Conservation (phyloP, 2,113 vertebrate genomes). For the Xerus inauris region DNA sequence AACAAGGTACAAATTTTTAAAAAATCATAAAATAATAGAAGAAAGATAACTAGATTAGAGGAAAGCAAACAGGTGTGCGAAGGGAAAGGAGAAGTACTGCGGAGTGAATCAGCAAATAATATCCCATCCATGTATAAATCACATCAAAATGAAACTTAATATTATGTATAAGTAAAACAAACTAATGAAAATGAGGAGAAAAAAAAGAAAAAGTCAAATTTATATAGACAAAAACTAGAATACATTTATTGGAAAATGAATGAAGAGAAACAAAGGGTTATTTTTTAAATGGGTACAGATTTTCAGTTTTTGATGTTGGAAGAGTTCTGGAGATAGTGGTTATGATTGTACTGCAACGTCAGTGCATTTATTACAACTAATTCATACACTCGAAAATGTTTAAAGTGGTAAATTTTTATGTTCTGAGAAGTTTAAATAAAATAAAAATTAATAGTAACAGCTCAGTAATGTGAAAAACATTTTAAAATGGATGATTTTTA, state of each 20-base stretch:
- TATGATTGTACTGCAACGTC: neutral
- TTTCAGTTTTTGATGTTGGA: neutral
- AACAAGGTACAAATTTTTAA: too few relatives aligned
- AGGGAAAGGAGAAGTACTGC: too few relatives aligned
- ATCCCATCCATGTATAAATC: too few relatives aligned
- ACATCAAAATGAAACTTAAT: too few relatives aligned
- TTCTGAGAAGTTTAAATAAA: neutral
- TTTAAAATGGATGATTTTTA: neutral
- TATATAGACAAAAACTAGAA: neutral
- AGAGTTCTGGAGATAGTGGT: neutral
- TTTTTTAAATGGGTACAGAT: neutral
- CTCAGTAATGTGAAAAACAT: neutral
- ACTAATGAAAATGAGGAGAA: too few relatives aligned
- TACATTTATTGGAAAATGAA: too few relatives aligned
- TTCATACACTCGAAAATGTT: neutral
- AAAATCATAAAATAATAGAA: too few relatives aligned
- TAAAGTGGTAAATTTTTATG: neutral
- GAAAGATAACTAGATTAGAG: too few relatives aligned
- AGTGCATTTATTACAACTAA: fast-evolving
- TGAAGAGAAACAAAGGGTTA: too few relatives aligned
- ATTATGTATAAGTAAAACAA: too few relatives aligned
- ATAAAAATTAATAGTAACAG: neutral
- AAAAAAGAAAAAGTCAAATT: neutral
- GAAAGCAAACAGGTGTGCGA: too few relatives aligned
- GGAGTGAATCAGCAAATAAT: too few relatives aligned